Evolutionary conservation across 1,140 invertebrate species (phyloP).

Genomic region (Oncopeltus fasciatus): DNA sequence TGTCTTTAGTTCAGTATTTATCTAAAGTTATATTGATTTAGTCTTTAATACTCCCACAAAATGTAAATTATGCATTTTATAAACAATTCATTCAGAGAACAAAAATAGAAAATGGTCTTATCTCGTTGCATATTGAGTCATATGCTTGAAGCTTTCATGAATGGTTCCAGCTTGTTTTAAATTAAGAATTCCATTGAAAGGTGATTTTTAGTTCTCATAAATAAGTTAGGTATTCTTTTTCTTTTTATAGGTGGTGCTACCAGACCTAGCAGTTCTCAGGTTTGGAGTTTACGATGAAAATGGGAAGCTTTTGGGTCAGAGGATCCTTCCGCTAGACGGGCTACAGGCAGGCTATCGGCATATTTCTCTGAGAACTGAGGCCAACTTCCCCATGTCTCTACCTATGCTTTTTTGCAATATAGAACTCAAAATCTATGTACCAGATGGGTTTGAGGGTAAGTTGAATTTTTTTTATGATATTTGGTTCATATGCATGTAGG

Average conservation of each 20-base stretch:
- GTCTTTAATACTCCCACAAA: no score
- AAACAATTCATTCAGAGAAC: no score
- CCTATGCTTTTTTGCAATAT: constrained; percentile 99
- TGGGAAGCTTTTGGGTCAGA: constrained; percentile 88
- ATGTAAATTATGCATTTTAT: no score
- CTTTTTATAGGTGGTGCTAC: constrained; percentile 67
- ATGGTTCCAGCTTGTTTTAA: no score
- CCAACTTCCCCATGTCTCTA: constrained; percentile 96
- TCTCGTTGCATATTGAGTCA: no score
- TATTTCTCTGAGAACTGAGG: constrained; percentile 92
- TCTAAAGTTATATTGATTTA: no score
- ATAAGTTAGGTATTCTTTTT: no score
- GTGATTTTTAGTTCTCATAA: no score
- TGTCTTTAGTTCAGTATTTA: no score
- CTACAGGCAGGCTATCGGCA: constrained; percentile 94
- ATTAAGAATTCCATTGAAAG: no score
- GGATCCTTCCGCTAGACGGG: constrained; percentile 94
- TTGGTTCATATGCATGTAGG: background rate
- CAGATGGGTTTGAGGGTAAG: constrained; percentile 90
- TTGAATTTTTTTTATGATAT: background rate
- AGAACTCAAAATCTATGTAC: constrained; percentile 98
- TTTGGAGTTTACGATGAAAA: constrained; percentile 99
- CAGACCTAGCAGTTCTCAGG: constrained; percentile 89
- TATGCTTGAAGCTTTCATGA: no score
- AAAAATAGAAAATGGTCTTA: no score